Evolutionary conservation across 2,113 vertebrate genomes (phyloP).

Genomic region (Entomyzon cyanotis): DNA sequence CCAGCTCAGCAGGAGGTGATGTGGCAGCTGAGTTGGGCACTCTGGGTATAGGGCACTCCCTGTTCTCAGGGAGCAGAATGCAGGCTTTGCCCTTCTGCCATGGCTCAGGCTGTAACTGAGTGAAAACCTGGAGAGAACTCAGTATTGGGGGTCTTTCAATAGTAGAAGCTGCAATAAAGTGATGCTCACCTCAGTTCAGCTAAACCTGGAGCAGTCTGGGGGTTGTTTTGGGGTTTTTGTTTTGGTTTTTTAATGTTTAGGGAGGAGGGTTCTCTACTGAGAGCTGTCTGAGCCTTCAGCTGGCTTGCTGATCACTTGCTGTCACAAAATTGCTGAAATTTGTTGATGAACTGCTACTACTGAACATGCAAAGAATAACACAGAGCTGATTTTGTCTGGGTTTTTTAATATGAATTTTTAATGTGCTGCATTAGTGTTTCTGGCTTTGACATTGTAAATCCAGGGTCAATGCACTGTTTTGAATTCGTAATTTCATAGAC

Average conservation of each 20-base stretch:
- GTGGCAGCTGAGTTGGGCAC: neutral
- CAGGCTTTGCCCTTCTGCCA: neutral
- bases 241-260: neutral
- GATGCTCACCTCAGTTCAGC: neutral
- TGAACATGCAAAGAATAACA: neutral
- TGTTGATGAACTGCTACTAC: neutral
- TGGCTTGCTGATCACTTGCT: neutral
- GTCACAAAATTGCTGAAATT: neutral
- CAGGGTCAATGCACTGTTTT: rapidly evolving
- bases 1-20: neutral
- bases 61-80: neutral
- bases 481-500: neutral
- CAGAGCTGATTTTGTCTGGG: neutral
- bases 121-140: neutral
- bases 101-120: neutral
- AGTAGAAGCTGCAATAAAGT: neutral
- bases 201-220: neutral
- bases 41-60: neutral
- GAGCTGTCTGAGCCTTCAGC: neutral
- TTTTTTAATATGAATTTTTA: neutral
- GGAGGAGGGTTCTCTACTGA: neutral
- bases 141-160: neutral
- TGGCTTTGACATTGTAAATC: neutral
- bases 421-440: neutral
- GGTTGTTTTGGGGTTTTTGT: rapidly evolving